These are phyloP conservation scores for Bombus turneri DNA, from an alignment of 1,140 invertebrate species.

Conservation along the genomic window DNA sequence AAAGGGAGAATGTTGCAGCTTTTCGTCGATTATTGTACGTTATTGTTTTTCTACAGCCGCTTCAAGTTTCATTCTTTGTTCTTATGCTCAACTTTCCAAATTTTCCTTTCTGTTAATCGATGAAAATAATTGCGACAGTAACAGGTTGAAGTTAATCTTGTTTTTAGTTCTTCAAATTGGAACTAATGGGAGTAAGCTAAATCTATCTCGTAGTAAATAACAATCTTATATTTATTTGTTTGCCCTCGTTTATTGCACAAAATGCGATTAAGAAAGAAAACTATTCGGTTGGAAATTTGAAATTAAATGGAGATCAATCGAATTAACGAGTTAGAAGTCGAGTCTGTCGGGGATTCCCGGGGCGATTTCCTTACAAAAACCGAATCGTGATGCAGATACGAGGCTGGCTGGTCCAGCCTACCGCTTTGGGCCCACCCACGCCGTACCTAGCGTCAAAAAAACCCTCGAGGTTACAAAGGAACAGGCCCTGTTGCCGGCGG, in stretches of 20 bases:
- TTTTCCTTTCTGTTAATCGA: too few species aligned
- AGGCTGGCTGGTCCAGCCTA: conserved; percentile 69
- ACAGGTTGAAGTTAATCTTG: too few species aligned
- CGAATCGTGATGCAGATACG: conserved; percentile 40
- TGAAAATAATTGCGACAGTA: too few species aligned
- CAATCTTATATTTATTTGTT: too few species aligned
- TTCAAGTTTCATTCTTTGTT: too few species aligned
- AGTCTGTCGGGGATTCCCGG: conserved; percentile 9
- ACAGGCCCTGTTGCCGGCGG: conserved; percentile 19
- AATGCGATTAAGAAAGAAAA: neutral
- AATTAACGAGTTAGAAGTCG: conserved; percentile 2
- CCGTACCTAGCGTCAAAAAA: conserved; percentile 67
- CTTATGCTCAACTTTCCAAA: too few species aligned
- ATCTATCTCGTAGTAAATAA: too few species aligned
- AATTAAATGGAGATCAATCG: neutral
- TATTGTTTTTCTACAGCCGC: neutral
- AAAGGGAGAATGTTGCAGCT: neutral
- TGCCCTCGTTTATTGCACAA: neutral
- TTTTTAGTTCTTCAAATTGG: too few species aligned
- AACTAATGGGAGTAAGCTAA: too few species aligned
- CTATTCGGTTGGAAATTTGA: too few species aligned
- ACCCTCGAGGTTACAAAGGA: conserved; percentile 52
- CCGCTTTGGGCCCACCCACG: conserved; percentile 77
- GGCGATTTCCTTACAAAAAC: conserved; percentile 43
- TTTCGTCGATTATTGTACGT: neutral